Conservation (phyloP, 1,140 invertebrate species). For the Drosophila oshimai region DNA sequence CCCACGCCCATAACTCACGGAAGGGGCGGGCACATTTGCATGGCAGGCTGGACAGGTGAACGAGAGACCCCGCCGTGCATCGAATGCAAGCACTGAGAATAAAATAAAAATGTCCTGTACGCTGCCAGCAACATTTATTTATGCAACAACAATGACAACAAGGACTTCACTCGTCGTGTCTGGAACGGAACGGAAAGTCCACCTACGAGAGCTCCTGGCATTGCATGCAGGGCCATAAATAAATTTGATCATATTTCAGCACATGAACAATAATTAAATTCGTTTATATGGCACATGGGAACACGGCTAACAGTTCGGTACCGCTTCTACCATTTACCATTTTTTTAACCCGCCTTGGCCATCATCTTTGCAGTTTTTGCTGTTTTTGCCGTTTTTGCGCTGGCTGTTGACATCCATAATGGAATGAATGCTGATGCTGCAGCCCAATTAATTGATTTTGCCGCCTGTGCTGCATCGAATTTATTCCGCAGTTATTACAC, state of each 20-base stretch:
- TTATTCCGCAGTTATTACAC: slow-evolving; percentile 55
- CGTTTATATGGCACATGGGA: slow-evolving; percentile 71
- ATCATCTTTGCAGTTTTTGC: slow-evolving; percentile 33
- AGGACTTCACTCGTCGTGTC: slow-evolving; percentile 16
- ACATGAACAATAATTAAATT: slow-evolving; percentile 81
- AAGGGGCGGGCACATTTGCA: slow-evolving; percentile 14
- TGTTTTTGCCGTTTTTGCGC: slow-evolving; percentile 29
- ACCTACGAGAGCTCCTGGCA: slow-evolving; percentile 27
- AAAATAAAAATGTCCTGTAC: slow-evolving; percentile 29
- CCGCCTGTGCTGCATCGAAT: slow-evolving; percentile 16
- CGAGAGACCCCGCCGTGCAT: slow-evolving; percentile 52
- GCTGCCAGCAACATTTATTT: slow-evolving; percentile 40
- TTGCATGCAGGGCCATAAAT: slow-evolving; percentile 66
- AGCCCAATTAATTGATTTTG: slow-evolving; percentile 71
- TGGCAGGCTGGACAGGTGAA: slow-evolving; percentile 55
- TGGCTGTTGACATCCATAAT: slow-evolving; percentile 73
- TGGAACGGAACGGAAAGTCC: slow-evolving; percentile 7
- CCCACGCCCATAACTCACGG: slow-evolving; percentile 61
- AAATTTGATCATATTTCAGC: slow-evolving; percentile 78
- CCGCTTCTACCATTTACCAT: not conserved
- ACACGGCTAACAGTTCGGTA: slow-evolving; percentile 45
- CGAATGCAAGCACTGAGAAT: slow-evolving; percentile 36
- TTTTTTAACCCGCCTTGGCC: not conserved
- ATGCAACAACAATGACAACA: slow-evolving; percentile 60
- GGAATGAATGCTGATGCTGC: slow-evolving; percentile 74